Conservation (phyloP, 1,140 invertebrate species). For the Grapholita molesta region DNA sequence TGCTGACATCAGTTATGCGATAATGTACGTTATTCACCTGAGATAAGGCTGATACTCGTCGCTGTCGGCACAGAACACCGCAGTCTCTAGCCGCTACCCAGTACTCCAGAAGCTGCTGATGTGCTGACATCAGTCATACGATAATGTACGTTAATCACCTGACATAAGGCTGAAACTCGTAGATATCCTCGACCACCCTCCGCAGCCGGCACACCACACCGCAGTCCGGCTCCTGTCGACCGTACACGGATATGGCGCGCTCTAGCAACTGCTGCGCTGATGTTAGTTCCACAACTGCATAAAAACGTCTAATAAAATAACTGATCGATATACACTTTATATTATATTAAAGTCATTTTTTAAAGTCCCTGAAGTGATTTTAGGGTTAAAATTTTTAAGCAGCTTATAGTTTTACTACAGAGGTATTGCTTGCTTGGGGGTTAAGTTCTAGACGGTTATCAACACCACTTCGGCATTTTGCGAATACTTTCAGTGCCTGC, state of each 20-base stretch:
- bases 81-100: conserved; percentile 43
- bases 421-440: too few relatives aligned
- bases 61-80: conserved; percentile 58
- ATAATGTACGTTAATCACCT: conserved; percentile 36
- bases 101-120: conserved; percentile 58
- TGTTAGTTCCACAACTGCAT: conserved; percentile 54
- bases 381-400: too few relatives aligned
- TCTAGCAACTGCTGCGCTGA: conserved; percentile 61
- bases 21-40: conserved; percentile 35
- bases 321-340: background rate
- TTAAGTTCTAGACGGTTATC: too few relatives aligned
- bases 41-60: conserved; percentile 68
- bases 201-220: conserved; percentile 56
- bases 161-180: conserved; percentile 67
- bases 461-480: too few relatives aligned
- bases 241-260: conserved; percentile 62
- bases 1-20: conserved; percentile 44
- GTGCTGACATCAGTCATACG: conserved; percentile 52
- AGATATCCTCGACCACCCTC: conserved; percentile 62
- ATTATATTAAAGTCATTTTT: background rate
- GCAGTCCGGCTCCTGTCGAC: conserved; percentile 45
- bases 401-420: too few relatives aligned
- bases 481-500: too few relatives aligned
- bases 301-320: background rate
- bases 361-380: background rate